phyloP scores from a whole-genome alignment of 2,113 vertebrate genomes.

The Carlito syrichta region DNA sequence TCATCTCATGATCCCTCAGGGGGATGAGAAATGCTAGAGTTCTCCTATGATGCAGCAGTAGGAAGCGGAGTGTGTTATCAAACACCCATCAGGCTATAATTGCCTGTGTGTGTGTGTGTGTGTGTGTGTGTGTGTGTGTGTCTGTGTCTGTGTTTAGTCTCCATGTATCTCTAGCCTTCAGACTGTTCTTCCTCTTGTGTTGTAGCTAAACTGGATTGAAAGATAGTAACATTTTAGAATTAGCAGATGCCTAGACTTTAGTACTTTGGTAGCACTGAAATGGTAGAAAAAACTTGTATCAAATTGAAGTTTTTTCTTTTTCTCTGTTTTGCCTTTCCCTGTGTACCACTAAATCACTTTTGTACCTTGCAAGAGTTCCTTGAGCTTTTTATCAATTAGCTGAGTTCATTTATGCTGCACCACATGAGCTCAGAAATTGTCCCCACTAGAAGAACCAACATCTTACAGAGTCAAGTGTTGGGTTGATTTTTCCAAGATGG shows the following conservation, averaged over 20 bases:
- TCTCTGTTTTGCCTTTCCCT: background rate
- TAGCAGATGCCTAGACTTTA: background rate
- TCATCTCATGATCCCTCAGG: background rate
- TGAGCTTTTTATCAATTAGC: background rate
- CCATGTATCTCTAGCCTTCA: background rate
- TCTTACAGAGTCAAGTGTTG: background rate
- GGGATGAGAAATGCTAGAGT: background rate
- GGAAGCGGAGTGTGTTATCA: background rate
- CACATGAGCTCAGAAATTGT: background rate
- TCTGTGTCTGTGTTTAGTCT: background rate
- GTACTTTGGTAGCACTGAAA: background rate
- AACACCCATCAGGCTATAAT: background rate
- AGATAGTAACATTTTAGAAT: background rate
- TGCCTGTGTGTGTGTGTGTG: background rate
- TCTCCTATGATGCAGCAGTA: background rate
- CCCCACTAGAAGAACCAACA: background rate
- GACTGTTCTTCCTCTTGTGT: background rate
- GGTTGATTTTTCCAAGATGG: background rate
- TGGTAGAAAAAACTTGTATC: background rate
- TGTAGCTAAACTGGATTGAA: background rate
- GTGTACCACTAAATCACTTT: background rate
- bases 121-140: background rate
- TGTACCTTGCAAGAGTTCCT: background rate
- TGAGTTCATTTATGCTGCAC: conserved; percentile 3
- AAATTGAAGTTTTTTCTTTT: background rate